phyloP scores from a whole-genome alignment of 1,140 invertebrate genomes.

The Dreissena rostriformis region DNA sequence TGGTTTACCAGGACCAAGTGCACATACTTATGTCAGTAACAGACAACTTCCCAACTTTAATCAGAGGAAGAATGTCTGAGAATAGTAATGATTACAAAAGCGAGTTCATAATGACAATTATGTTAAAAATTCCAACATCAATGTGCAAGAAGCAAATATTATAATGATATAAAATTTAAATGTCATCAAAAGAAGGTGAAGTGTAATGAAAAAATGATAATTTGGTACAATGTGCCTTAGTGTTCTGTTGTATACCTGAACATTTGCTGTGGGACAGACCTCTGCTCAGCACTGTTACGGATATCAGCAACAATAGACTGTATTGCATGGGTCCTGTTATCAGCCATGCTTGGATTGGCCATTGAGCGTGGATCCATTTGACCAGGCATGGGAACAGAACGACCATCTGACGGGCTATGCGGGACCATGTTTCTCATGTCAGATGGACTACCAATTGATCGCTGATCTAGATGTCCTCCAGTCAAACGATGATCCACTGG shows the following conservation, averaged over 20 bases:
- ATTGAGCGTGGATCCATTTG: background rate
- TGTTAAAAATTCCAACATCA: no score
- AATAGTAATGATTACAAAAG: no score
- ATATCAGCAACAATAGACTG: constrained; percentile 9
- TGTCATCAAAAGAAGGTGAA: no score
- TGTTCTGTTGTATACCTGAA: background rate
- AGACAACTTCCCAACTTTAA: no score
- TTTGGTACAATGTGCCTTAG: no score
- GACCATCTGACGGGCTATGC: constrained; percentile 21
- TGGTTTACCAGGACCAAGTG: no score
- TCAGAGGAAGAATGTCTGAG: no score
- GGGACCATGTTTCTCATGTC: constrained; percentile 27
- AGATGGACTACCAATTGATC: constrained; percentile 2
- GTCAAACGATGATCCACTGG: constrained; percentile 31
- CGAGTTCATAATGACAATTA: no score
- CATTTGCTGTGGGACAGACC: background rate
- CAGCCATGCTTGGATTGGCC: background rate
- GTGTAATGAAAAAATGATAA: no score
- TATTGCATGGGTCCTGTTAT: background rate
- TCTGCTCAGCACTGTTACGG: background rate
- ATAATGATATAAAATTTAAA: no score
- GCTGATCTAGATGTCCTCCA: background rate
- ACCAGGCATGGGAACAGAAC: background rate
- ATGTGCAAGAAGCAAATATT: no score
- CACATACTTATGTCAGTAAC: no score